A percentile compares a stretch with the other conserved stretches of the same genome.
Conservation (phyloP, 2,888 invertebrate species). For the Cancer borealis region DNA sequence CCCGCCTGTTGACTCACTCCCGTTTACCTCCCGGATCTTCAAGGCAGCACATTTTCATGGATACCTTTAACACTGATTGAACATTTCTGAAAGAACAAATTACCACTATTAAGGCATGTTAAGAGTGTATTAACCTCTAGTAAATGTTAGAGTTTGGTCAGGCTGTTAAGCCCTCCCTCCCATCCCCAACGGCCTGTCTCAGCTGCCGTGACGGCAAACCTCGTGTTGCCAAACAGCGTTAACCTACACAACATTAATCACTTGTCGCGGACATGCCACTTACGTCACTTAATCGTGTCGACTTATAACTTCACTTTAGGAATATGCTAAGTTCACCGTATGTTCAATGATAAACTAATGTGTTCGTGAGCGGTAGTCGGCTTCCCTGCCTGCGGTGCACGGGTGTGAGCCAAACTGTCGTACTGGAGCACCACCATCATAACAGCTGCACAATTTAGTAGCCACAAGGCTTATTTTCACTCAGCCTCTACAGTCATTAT, state of each 20-base stretch:
- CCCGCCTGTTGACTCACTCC: background rate
- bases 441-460: background rate
- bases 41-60: background rate
- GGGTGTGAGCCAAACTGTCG: constrained; percentile 3
- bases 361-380: background rate
- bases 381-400: background rate
- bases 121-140: background rate
- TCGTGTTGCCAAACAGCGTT: background rate
- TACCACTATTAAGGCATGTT: background rate
- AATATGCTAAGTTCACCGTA: background rate
- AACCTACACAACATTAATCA: background rate
- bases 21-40: background rate
- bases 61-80: background rate
- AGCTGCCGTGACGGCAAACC: background rate
- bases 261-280: background rate
- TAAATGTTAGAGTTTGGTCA: background rate
- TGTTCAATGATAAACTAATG: background rate
- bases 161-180: background rate
- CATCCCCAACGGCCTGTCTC: background rate
- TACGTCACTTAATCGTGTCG: background rate
- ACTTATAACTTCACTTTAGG: background rate
- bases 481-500: background rate
- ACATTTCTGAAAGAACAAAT: background rate
- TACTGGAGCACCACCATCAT: constrained; percentile 11
- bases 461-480: background rate